phyloP scores from a whole-genome alignment of 2,797 vertebrate genomes.

The Chelon auratus region DNA sequence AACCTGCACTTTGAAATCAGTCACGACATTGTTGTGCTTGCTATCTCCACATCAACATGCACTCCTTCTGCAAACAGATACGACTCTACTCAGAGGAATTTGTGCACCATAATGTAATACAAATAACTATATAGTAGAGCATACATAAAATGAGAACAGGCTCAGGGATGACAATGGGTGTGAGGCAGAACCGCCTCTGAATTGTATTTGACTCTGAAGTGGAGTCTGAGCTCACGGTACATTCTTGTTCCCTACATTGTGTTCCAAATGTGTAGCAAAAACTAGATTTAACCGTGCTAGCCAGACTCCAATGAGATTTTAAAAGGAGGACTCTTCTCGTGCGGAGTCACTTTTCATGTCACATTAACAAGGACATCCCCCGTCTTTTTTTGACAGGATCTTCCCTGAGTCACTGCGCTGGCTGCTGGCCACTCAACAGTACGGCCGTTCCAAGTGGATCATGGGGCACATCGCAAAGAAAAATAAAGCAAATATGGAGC shows the following conservation, averaged over 20 bases:
- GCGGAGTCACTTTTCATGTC: conserved; percentile 25
- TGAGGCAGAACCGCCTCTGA: not conserved
- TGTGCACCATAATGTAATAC: conserved; percentile 1
- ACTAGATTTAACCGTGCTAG: not conserved
- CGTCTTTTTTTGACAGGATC: conserved; percentile 83
- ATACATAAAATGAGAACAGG: conserved; percentile 9
- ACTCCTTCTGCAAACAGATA: conserved; percentile 1
- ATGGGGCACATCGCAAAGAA: conserved; percentile 90
- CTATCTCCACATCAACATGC: not conserved
- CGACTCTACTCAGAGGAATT: conserved; percentile 9
- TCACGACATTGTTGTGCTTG: not conserved
- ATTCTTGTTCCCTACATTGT: not conserved
- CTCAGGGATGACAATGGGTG: conserved; percentile 9
- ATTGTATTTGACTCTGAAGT: conserved; percentile 9
- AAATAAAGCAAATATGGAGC: conserved; percentile 87
- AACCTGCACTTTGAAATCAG: conserved; percentile 2
- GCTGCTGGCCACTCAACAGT: conserved; percentile 96
- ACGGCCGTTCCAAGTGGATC: conserved; percentile 90
- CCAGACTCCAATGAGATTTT: conserved; percentile 9
- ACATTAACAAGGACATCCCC: conserved; percentile 49
- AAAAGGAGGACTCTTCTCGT: not conserved
- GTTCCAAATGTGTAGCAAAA: not conserved
- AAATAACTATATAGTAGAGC: conserved; percentile 4
- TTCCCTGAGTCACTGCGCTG: conserved; percentile 98
- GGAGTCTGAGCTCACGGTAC: too few species aligned